These are phyloP conservation scores for Squalus acanthias DNA, from an alignment of 2,797 vertebrate species.

Conservation along the genomic window DNA sequence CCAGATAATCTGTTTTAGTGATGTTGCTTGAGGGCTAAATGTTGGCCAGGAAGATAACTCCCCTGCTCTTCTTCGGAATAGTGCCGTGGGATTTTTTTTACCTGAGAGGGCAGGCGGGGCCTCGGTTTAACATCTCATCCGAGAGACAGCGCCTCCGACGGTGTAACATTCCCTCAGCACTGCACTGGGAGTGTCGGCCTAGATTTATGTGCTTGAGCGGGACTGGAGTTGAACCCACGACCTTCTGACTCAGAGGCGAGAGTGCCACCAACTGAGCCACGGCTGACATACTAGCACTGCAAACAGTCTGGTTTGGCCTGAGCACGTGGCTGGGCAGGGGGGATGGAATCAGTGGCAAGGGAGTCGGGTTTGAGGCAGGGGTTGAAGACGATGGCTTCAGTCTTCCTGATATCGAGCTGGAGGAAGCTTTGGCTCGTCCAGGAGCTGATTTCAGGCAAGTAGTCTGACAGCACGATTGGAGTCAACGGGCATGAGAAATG, in stretches of 20 bases:
- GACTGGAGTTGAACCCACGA: neutral
- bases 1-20: neutral
- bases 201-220: neutral
- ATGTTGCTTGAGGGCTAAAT: neutral
- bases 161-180: neutral
- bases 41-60: neutral
- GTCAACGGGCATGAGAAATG: neutral
- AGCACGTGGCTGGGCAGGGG: neutral
- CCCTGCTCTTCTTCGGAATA: neutral
- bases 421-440: neutral
- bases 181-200: neutral
- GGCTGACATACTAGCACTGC: neutral
- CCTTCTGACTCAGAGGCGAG: neutral
- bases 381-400: neutral
- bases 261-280: neutral
- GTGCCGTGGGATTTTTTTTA: neutral
- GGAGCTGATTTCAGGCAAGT: neutral
- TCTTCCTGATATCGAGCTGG: neutral
- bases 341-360: neutral
- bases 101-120: neutral
- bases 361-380: neutral
- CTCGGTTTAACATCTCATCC: neutral
- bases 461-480: neutral
- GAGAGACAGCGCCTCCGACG: neutral
- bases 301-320: neutral